Base-by-base conservation (phyloP, 2,888 invertebrate genomes). In the Phaonia tiefii region DNA sequence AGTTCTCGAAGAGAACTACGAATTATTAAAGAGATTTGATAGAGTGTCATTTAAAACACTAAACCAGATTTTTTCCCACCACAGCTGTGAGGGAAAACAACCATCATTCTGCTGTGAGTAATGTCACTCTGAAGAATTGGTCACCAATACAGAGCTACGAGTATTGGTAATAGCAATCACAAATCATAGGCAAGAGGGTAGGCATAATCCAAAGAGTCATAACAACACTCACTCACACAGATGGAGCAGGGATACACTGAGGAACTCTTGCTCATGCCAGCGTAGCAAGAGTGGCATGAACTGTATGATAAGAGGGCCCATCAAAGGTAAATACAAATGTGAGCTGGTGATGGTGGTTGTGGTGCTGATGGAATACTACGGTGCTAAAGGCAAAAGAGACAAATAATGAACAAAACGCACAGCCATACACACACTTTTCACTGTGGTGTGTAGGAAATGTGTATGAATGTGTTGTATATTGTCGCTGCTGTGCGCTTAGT, bases 361-460 rank as follows among this genome's bases (percentile, higher is more conserved):
- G n/a, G 20, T 69, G 37, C 39, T 56, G 42, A 15, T 26, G 46
- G 49, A 20, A 11, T 15, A 49, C 4, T 20, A 51, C 46, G 39
- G 75, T 71, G 74, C 70, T 72, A 77, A 75, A 72, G 81, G 74
- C 79, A 79, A 81, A 79, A 81, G 73, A 82, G 77, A 82, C 83
- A 81, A 74, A 84, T 74, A 66, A 51, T 78, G 82, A 72, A 70
- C 65, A 69, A 22, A 73, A 82, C 31, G 44, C 49, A 67, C 56
- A 67, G 49, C 79, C 51, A 67, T 22, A 74, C 78, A 73, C 69
- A 66, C 63, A 74, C 69, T 73, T 77, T 13, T 7, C 13, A 71
- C 80, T 42, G 25, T 15, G 67, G 72, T 44, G 76, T 84, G 83
- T 84, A 86, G 80, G 83, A 80, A 82, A 31, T 73, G 51, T 72